phyloP scores from a whole-genome alignment of 2,888 invertebrate species.

The Phortica magna region DNA sequence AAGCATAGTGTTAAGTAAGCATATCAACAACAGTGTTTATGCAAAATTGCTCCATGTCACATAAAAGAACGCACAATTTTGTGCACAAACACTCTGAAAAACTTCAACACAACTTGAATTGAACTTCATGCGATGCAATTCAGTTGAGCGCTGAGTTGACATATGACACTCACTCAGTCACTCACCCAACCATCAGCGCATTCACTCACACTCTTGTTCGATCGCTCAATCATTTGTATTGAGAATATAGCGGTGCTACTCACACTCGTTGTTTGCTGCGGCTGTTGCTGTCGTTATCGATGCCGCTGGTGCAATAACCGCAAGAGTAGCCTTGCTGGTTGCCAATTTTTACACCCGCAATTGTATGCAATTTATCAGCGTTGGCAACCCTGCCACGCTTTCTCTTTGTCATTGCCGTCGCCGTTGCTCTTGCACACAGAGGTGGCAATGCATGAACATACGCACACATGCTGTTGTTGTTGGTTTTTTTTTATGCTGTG shows the following conservation, averaged over 20 bases:
- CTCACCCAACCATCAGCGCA: neutral
- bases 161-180: constrained; percentile 10
- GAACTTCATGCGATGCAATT: neutral
- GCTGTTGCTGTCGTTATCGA: neutral
- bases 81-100: neutral
- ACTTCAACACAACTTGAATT: neutral
- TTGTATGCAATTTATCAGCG: constrained; percentile 32
- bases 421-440: neutral
- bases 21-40: too few relatives aligned
- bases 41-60: neutral
- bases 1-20: too few relatives aligned
- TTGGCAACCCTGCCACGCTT: neutral
- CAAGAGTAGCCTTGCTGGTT: constrained; percentile 6
- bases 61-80: neutral
- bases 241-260: neutral
- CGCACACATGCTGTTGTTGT: neutral
- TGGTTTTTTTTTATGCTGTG: neutral
- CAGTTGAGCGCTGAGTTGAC: neutral
- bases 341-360: constrained; percentile 20
- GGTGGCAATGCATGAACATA: neutral
- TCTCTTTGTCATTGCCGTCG: neutral
- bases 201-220: neutral
- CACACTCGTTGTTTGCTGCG: neutral
- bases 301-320: constrained; percentile 34
- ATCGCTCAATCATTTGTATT: neutral